Evolutionary conservation across 2,797 vertebrate genomes (phyloP).

Genomic region (Smutsia temminckii): DNA sequence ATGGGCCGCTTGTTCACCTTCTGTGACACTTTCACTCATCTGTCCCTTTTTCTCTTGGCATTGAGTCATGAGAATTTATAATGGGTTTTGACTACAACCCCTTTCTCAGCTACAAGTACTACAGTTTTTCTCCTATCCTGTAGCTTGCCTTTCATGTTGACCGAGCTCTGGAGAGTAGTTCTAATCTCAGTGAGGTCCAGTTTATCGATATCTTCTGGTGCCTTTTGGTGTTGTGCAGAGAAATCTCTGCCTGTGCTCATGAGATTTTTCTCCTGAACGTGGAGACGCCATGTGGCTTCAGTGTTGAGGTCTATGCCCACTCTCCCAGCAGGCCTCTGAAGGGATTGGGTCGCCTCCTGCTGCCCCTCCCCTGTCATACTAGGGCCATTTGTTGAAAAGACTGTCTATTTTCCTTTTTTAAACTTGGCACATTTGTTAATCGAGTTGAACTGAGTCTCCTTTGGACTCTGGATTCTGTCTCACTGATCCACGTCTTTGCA

Average conservation of each 20-base stretch:
- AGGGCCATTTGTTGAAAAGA: neutral
- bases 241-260: neutral
- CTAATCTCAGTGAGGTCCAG: neutral
- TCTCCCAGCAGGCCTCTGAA: too few relatives aligned
- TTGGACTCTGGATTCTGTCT: neutral
- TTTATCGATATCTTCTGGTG: neutral
- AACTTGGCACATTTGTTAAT: neutral
- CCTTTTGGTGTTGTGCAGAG: neutral
- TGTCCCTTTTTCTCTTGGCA: neutral
- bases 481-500: neutral
- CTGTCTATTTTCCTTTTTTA: neutral
- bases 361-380: too few relatives aligned
- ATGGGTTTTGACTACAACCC: neutral
- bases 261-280: neutral
- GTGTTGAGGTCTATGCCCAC: too few relatives aligned
- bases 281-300: fast-evolving
- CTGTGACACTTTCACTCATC: neutral
- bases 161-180: neutral
- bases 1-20: neutral
- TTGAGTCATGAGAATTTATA: neutral
- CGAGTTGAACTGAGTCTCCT: neutral
- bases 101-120: neutral
- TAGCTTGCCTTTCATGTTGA: neutral
- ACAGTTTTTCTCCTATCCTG: neutral
- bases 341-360: too few relatives aligned